A percentile compares a stretch with the other conserved stretches of the same genome.
Conservation (phyloP, 2,113 vertebrate genomes). For the Philantomba maxwellii region DNA sequence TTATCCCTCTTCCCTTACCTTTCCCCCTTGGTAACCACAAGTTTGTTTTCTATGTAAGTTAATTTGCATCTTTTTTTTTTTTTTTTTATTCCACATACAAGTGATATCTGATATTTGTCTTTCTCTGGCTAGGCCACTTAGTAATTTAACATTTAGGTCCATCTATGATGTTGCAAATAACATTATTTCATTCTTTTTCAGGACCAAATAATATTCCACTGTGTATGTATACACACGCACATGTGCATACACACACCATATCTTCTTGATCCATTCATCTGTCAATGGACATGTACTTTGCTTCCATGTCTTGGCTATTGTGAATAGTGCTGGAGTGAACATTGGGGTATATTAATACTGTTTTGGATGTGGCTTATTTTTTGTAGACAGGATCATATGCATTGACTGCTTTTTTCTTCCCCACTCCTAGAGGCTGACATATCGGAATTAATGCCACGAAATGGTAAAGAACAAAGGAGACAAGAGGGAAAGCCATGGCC, state of each 20-base stretch:
- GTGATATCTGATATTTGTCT: not conserved
- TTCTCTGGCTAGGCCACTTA: not conserved
- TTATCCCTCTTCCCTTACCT: not conserved
- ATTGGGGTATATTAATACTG: not conserved
- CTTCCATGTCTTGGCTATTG: not conserved
- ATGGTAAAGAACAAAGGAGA: not conserved
- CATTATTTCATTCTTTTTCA: not conserved
- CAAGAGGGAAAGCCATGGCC: not conserved
- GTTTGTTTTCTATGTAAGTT: not conserved
- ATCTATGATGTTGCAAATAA: not conserved
- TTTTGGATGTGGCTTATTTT: not conserved
- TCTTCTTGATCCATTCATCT: not conserved
- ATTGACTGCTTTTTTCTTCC: not conserved
- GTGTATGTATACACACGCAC: not conserved
- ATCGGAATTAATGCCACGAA: not conserved
- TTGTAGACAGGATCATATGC: not conserved
- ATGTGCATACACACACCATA: not conserved
- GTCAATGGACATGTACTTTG: accelerated
- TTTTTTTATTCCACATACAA: not conserved
- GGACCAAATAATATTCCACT: not conserved
- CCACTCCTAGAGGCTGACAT: not conserved
- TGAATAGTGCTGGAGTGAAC: not conserved
- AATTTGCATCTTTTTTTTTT: not conserved
- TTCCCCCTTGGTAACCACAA: not conserved
- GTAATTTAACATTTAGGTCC: not conserved